Evolutionary conservation across 2,797 vertebrate genomes (phyloP).

Genomic region (Philypnodon macrostomus): DNA sequence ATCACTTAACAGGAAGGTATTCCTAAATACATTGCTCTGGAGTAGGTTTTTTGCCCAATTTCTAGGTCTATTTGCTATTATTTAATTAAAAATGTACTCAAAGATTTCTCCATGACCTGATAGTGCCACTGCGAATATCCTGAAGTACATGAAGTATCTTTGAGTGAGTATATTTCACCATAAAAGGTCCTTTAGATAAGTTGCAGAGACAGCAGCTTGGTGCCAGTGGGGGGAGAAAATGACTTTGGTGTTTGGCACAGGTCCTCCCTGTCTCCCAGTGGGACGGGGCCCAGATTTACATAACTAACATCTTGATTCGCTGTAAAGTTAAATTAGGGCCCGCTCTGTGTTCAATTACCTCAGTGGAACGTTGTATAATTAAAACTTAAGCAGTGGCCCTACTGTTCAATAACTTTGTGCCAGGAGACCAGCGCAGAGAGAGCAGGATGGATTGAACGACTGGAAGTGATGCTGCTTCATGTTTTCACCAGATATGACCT

Average conservation of each 20-base stretch:
- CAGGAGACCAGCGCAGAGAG: constrained; percentile 32
- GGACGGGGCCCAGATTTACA: constrained; percentile 64
- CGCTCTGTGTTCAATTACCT: constrained; percentile 75
- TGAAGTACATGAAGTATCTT: constrained; percentile 11
- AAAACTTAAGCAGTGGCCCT: constrained; percentile 67
- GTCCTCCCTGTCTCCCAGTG: constrained; percentile 50
- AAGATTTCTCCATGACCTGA: constrained; percentile 17
- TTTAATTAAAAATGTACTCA: constrained; percentile 5
- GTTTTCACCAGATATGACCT: constrained; percentile 80
- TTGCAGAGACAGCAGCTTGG: constrained; percentile 52
- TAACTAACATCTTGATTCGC: constrained; percentile 79
- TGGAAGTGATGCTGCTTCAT: constrained; percentile 74
- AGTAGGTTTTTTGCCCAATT: background rate
- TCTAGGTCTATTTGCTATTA: background rate
- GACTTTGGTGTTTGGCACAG: constrained; percentile 64
- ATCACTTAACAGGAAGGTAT: background rate
- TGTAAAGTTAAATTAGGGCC: constrained; percentile 72
- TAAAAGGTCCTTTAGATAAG: constrained; percentile 45
- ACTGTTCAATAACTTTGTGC: constrained; percentile 68
- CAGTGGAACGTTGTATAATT: constrained; percentile 67
- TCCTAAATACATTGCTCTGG: background rate
- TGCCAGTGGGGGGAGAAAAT: constrained; percentile 39
- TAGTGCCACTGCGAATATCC: constrained; percentile 27
- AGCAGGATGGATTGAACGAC: constrained; percentile 1
- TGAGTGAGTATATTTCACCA: constrained; percentile 17